Evolutionary conservation across 2,888 invertebrate species (phyloP).

Genomic region (Lasius platythorax): DNA sequence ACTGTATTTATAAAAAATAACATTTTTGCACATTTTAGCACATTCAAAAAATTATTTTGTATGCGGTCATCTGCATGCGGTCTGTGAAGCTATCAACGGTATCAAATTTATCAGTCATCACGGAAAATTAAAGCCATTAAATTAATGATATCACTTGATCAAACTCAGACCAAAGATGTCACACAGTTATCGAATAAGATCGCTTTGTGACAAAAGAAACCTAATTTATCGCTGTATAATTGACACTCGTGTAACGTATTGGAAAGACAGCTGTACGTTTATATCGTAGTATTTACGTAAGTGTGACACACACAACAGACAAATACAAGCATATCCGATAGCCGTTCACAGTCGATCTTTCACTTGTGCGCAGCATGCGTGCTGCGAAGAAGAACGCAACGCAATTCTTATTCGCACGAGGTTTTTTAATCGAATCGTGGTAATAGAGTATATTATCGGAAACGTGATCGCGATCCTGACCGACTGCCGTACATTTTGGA

Average conservation of each 20-base stretch:
- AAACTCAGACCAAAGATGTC: background rate
- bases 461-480: background rate
- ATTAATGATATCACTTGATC: constrained; percentile 20
- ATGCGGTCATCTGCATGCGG: background rate
- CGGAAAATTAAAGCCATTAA: constrained; percentile 8
- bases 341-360: background rate
- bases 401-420: background rate
- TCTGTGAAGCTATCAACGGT: background rate
- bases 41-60: background rate
- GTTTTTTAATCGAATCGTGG: background rate
- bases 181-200: background rate
- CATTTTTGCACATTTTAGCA: background rate
- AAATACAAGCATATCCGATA: background rate
- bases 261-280: background rate
- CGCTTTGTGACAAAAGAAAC: background rate
- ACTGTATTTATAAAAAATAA: background rate
- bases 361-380: too few species aligned
- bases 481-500: background rate
- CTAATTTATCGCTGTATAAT: background rate
- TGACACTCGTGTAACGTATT: background rate
- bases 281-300: background rate
- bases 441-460: background rate
- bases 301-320: background rate
- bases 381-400: background rate
- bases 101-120: background rate